These are phyloP conservation scores for Chascanopsetta lugubris DNA, from an alignment of 2,113 vertebrate genomes.

Conservation along the genomic window DNA sequence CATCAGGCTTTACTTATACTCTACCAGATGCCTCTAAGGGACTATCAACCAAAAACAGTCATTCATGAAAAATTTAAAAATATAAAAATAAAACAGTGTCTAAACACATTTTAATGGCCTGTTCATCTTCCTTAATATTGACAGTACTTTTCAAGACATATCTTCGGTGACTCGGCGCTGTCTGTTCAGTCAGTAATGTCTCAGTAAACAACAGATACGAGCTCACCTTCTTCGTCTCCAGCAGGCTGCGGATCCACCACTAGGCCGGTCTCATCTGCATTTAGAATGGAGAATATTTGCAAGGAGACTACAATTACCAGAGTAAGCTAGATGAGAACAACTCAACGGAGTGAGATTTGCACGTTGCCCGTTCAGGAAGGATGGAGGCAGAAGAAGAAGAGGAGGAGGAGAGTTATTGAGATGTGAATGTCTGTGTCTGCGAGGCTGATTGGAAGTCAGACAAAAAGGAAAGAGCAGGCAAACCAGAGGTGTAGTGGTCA, in stretches of 20 bases:
- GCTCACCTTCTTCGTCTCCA: slow-evolving; percentile 94
- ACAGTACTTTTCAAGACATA: slow-evolving; percentile 28
- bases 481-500: slow-evolving; percentile 63
- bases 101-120: not conserved
- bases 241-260: slow-evolving; percentile 88
- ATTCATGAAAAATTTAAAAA: not conserved
- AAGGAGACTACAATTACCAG: slow-evolving; percentile 98
- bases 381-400: slow-evolving; percentile 19
- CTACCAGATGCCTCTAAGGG: no score
- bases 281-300: slow-evolving; percentile 99
- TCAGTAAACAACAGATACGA: slow-evolving; percentile 31
- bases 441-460: slow-evolving; percentile 11
- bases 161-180: slow-evolving; percentile 6
- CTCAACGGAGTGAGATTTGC: slow-evolving; percentile 78
- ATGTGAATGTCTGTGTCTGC: not conserved
- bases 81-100: not conserved
- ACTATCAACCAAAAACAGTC: no score
- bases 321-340: slow-evolving; percentile 86
- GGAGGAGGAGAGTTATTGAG: slow-evolving; percentile 1
- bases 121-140: slow-evolving; percentile 11
- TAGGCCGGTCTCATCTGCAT: slow-evolving; percentile 93
- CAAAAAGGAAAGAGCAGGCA: slow-evolving; percentile 1
- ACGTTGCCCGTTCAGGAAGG: slow-evolving; percentile 82
- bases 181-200: slow-evolving; percentile 9
- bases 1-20: no score